These are phyloP conservation scores for Onychostoma macrolepis DNA, from an alignment of 2,113 vertebrate species.

Conservation along the genomic window DNA sequence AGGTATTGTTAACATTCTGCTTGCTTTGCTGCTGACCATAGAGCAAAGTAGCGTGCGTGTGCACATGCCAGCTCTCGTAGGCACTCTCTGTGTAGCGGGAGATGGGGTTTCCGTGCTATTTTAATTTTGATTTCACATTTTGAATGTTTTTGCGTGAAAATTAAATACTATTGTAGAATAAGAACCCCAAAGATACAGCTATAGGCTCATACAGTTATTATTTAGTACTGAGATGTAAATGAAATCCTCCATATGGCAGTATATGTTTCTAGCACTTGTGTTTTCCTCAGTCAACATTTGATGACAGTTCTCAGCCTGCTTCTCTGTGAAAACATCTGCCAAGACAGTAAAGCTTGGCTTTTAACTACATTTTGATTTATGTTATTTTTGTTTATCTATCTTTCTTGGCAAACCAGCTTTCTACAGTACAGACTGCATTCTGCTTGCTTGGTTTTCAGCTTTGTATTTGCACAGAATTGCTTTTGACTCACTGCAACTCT, in stretches of 20 bases:
- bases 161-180: not conserved
- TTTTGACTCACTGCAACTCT: slow-evolving; percentile 12
- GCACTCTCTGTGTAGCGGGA: slow-evolving; percentile 14
- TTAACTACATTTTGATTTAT: not conserved
- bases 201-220: not conserved
- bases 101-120: not conserved
- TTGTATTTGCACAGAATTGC: not conserved
- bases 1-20: slow-evolving; percentile 78
- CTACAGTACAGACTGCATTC: not conserved
- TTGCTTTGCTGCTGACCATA: slow-evolving; percentile 52
- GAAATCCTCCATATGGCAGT: not conserved
- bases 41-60: slow-evolving; percentile 65
- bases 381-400: not conserved
- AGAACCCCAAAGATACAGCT: not conserved
- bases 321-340: slow-evolving; percentile 13
- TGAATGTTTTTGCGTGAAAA: not conserved
- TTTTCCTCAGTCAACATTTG: slow-evolving; percentile 14
- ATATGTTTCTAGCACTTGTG: not conserved
- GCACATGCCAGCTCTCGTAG: slow-evolving; percentile 36
- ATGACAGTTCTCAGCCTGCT: not conserved
- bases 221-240: not conserved
- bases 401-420: slow-evolving; percentile 5
- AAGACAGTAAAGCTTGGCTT: not conserved
- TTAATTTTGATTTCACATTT: not conserved
- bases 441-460: slow-evolving; percentile 23